Percentiles rank a stretch among this genome's conserved stretches.
Conservation (phyloP, 2,113 vertebrate genomes). For the Xiphophorus maculatus region DNA sequence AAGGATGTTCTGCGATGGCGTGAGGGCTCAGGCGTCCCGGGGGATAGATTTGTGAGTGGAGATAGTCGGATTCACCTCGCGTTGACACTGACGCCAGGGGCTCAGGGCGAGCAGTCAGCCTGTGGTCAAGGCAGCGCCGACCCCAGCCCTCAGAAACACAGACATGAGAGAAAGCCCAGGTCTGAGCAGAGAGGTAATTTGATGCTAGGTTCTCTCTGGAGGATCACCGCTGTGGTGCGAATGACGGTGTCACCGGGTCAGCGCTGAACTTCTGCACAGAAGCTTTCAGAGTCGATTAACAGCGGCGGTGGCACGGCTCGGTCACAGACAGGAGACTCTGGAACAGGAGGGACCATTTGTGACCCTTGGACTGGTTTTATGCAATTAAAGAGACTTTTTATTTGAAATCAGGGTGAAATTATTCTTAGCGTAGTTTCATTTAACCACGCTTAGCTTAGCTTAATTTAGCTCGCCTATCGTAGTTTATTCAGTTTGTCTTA, state of each 20-base stretch:
- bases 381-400: too few species aligned
- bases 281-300: constrained; percentile 62
- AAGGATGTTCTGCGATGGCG: constrained; percentile 72
- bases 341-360: too few species aligned
- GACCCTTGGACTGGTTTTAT: too few species aligned
- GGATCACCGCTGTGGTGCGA: constrained; percentile 39
- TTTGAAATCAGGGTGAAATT: too few species aligned
- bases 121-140: constrained; percentile 65
- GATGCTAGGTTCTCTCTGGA: constrained; percentile 49
- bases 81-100: constrained; percentile 70
- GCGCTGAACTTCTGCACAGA: constrained; percentile 43
- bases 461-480: too few species aligned
- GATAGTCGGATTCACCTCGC: constrained; percentile 78
- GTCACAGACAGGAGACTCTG: constrained; percentile 12
- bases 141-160: constrained; percentile 40
- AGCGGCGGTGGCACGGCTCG: constrained; percentile 2
- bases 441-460: too few species aligned
- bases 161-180: constrained; percentile 39
- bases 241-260: constrained; percentile 51
- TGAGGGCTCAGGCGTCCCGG: constrained; percentile 53
- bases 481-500: too few species aligned
- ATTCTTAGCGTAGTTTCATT: too few species aligned
- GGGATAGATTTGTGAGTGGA: constrained; percentile 76
- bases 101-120: constrained; percentile 67
- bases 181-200: constrained; percentile 57